Evolutionary conservation across 2,888 invertebrate species (phyloP).

Genomic region (Carpatolechia fugitivella): DNA sequence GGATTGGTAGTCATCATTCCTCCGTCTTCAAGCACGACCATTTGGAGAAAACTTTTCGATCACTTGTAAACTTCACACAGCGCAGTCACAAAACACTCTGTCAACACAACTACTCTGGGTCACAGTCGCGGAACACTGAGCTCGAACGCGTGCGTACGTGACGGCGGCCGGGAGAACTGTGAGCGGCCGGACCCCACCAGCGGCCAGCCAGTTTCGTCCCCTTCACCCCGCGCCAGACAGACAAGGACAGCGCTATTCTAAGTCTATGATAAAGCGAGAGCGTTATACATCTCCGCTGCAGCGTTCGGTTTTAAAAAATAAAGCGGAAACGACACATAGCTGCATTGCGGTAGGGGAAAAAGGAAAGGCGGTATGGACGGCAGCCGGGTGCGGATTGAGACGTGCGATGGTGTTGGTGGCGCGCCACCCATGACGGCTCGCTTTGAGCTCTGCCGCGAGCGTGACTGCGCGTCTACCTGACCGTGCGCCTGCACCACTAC

Average conservation of each 20-base stretch:
- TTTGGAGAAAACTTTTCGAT: conserved; percentile 77
- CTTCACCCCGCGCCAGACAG: conserved; percentile 49
- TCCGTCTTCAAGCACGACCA: conserved; percentile 95
- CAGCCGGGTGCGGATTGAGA: conserved; percentile 78
- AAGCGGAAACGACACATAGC: conserved; percentile 79
- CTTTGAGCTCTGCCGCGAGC: conserved; percentile 57
- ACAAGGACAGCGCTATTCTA: conserved; percentile 54
- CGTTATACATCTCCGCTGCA: conserved; percentile 74
- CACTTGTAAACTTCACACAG: conserved; percentile 69
- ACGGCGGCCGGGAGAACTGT: conserved; percentile 69
- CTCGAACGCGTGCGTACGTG: conserved; percentile 51
- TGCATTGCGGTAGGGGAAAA: conserved; percentile 77
- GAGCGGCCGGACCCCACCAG: conserved; percentile 68
- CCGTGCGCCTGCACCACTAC: conserved; percentile 32
- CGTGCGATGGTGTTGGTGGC: conserved; percentile 77
- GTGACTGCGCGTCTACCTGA: conserved; percentile 47
- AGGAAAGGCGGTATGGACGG: conserved; percentile 75
- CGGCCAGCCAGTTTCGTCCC: conserved; percentile 44
- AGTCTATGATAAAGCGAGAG: conserved; percentile 60
- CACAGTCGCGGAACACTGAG: conserved; percentile 49
- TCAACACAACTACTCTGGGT: conserved; percentile 60
- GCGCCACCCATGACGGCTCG: conserved; percentile 77
- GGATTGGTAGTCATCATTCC: conserved; percentile 93
- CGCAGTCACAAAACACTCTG: conserved; percentile 60
- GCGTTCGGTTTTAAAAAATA: conserved; percentile 72